Evolutionary conservation across 30 jellyfish, hydroid and myxozoan species (phyloP).

Genomic region (Hydractinia echinata): DNA sequence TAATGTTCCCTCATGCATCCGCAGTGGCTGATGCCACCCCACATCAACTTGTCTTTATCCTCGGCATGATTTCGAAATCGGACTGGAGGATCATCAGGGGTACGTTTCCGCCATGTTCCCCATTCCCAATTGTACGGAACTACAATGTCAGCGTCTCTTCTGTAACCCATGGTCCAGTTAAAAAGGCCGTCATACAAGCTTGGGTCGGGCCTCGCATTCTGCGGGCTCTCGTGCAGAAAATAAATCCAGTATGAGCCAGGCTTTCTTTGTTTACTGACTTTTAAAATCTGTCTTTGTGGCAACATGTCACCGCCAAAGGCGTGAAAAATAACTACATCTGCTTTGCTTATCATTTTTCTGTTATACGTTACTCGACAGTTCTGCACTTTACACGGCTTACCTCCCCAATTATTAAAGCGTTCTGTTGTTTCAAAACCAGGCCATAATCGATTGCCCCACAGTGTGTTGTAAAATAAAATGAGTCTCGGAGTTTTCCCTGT

Average conservation of each 20-base stretch:
- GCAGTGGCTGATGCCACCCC: conserved; percentile 70
- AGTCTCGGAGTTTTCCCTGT: conserved; percentile 39
- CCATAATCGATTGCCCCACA: conserved; percentile 70
- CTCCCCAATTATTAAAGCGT: conserved; percentile 70
- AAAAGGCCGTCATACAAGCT: conserved; percentile 53
- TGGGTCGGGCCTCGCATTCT: conserved; percentile 63
- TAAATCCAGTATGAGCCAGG: conserved; percentile 67
- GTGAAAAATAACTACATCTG: conserved; percentile 72
- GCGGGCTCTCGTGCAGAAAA: conserved; percentile 73
- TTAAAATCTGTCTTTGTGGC: conserved; percentile 37
- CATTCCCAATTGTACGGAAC: conserved; percentile 90
- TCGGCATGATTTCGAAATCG: conserved; percentile 47
- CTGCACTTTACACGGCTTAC: conserved; percentile 64
- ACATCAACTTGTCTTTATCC: conserved; percentile 59
- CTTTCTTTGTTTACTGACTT: conserved; percentile 24
- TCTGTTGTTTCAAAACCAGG: conserved; percentile 72
- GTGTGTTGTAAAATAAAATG: conserved; percentile 52
- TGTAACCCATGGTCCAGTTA: conserved; percentile 88
- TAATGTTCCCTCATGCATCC: conserved; percentile 79
- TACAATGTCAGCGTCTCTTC: conserved; percentile 64
- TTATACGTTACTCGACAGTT: conserved; percentile 68
- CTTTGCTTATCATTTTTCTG: conserved; percentile 37
- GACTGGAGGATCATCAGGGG: conserved; percentile 19
- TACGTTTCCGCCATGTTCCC: conserved; percentile 75
- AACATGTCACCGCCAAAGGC: conserved; percentile 66